Evolutionary conservation across 2,888 invertebrate species (phyloP), one percentile per base, ranked within the genome.

Genomic region (Caenorhabditis afra): DNA sequence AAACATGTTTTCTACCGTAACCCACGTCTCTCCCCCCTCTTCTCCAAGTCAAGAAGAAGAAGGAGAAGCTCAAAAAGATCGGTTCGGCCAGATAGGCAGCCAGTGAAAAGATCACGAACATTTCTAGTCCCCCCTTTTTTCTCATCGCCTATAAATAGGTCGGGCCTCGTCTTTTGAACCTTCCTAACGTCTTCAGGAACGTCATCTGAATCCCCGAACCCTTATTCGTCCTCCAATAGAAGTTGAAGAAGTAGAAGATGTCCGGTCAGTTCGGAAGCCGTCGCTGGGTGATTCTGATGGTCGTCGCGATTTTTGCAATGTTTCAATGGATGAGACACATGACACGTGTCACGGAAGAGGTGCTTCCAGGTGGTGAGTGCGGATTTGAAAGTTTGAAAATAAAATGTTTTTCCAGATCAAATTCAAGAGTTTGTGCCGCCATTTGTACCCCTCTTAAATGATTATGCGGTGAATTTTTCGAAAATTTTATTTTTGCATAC

Each of bases 361-460:
- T 0, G 7, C 37, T 55, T 7, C 66, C 66, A 2, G 66, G 66
- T 1, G 66, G 55, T 66, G 29, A 44, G 22, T 52, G 49, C 23
- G n/a, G 20, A 14, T 3, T 14, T 52, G 1, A n/a, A 1, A 5
- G n/a, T 2, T 1, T 55, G 1, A n/a, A 29, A 16, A 45, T 41
- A 35, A 10, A 2, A 29, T n/a, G n/a, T n/a, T n/a, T n/a, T 41
- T 61, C 45, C 59, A 68, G 68, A 68, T 53, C 10, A 45, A 3
- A 68, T 68, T 5, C 18, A 37, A 0, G 52, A 68, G 3, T 68
- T 61, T 37, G 44, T 68, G 0, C 68, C 68, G 20, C 68, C 68
- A 3, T 68, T 68, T 23, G n/a, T 68, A 2, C 59, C 68, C 11
- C 10, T 68, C 8, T n/a, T 68, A 12, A 68, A 68, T 45, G 68